These are phyloP conservation scores for Steinernema feltiae DNA, from an alignment of 1,140 invertebrate species.

Conservation along the genomic window DNA sequence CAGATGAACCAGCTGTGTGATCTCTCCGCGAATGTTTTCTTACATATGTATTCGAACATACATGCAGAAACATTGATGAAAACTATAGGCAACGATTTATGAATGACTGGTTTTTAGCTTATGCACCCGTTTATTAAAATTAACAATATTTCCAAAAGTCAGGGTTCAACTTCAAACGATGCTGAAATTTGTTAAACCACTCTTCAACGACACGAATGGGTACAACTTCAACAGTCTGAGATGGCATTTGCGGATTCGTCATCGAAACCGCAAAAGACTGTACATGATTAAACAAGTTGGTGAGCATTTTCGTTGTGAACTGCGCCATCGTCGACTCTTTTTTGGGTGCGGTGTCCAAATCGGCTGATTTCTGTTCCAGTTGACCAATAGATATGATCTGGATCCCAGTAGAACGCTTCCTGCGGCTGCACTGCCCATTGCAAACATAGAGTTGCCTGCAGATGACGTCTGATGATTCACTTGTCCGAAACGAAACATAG, in stretches of 20 bases:
- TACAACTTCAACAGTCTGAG: not conserved
- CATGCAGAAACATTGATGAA: too few relatives aligned
- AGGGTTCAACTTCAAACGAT: not conserved
- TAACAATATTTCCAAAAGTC: not conserved
- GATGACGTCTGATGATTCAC: not conserved
- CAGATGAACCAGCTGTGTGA: too few relatives aligned
- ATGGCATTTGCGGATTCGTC: not conserved
- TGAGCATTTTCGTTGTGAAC: slow-evolving; percentile 1
- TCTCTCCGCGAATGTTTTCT: too few relatives aligned
- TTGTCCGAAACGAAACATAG: slow-evolving; percentile 2
- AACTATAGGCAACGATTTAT: too few relatives aligned
- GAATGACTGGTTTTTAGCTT: too few relatives aligned
- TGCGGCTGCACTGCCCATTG: not conserved
- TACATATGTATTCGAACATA: too few relatives aligned
- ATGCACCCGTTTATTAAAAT: too few relatives aligned
- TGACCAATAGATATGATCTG: not conserved
- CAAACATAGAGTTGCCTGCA: not conserved
- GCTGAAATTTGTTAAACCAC: slow-evolving; percentile 1
- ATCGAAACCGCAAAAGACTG: not conserved
- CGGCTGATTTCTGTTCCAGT: not conserved
- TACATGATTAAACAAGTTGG: not conserved
- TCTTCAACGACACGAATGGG: not conserved
- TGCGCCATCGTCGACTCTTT: not conserved
- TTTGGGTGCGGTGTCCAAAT: not conserved
- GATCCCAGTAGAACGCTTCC: not conserved